Conservation (phyloP, 2,113 vertebrate species). For the Cryptoleucopteryx plumbea region DNA sequence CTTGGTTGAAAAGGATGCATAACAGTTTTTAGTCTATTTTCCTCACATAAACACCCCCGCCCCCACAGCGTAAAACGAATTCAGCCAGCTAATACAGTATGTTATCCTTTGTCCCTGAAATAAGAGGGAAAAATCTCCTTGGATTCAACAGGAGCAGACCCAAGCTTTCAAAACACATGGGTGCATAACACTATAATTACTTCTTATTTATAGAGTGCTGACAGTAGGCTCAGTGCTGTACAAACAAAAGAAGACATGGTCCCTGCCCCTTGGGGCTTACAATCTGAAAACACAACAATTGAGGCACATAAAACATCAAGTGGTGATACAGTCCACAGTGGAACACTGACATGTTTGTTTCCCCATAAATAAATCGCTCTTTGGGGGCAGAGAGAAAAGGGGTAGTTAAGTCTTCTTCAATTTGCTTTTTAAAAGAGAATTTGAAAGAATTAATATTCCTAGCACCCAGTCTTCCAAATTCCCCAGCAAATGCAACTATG, state of each 20-base stretch:
- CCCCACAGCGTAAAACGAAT: not conserved
- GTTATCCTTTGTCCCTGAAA: constrained; percentile 10
- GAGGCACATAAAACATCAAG: constrained; percentile 56
- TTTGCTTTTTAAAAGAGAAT: not conserved
- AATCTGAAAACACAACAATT: constrained; percentile 59
- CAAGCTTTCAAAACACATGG: constrained; percentile 43
- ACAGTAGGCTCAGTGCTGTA: constrained; percentile 48
- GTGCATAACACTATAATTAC: constrained; percentile 30
- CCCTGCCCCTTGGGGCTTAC: constrained; percentile 45
- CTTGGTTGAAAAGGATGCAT: not conserved
- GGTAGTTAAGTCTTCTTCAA: not conserved
- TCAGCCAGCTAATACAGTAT: not conserved
- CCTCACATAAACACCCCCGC: not conserved
- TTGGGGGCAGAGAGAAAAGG: not conserved
- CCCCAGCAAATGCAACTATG: not conserved
- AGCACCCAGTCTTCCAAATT: not conserved
- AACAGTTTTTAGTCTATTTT: constrained; percentile 20
- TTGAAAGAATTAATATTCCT: not conserved
- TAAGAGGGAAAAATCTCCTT: not conserved
- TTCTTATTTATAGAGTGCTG: constrained; percentile 64
- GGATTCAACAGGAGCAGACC: constrained; percentile 14
- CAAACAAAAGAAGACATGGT: constrained; percentile 61
- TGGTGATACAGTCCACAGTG: constrained; percentile 33
- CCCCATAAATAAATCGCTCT: constrained; percentile 19
- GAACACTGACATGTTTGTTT: constrained; percentile 36